A percentile compares a stretch with the other conserved stretches of the same genome.
Evolutionary conservation across 2,888 invertebrate genomes (phyloP).

Genomic region (Hydroisotoma schaefferi): DNA sequence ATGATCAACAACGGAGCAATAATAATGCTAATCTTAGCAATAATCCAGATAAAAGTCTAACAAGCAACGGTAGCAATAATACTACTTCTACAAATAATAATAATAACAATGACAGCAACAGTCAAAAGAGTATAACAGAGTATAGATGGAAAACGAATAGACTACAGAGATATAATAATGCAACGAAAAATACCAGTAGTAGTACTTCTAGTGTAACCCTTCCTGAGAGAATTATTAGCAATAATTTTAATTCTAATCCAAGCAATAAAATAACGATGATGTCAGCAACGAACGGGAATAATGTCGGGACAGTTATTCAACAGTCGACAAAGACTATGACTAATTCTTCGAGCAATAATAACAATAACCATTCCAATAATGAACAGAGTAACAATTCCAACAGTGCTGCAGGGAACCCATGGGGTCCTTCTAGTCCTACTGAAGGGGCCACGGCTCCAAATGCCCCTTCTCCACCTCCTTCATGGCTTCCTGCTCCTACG

Average conservation of each 20-base stretch:
- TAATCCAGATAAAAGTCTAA: conserved; percentile 18
- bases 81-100: too few species aligned
- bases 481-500: conserved; percentile 63
- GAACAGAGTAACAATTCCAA: not conserved
- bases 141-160: too few species aligned
- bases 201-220: too few species aligned
- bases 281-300: too few species aligned
- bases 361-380: conserved; percentile 21
- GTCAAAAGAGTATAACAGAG: too few species aligned
- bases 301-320: too few species aligned
- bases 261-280: too few species aligned
- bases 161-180: conserved; percentile 10
- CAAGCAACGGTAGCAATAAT: too few species aligned
- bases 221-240: too few species aligned
- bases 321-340: too few species aligned
- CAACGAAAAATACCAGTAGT: not conserved
- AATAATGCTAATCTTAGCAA: conserved; percentile 17
- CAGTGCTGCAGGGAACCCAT: conserved; percentile 50
- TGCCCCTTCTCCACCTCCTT: conserved; percentile 52
- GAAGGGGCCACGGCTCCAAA: conserved; percentile 65
- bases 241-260: too few species aligned
- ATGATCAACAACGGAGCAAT: not conserved
- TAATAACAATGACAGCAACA: too few species aligned
- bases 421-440: conserved; percentile 72
- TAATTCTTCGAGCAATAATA: conserved; percentile 21